Percentiles rank a stretch among this genome's conserved stretches.
Evolutionary conservation across 1,140 invertebrate species (phyloP).

Genomic region (Magallana gigas): DNA sequence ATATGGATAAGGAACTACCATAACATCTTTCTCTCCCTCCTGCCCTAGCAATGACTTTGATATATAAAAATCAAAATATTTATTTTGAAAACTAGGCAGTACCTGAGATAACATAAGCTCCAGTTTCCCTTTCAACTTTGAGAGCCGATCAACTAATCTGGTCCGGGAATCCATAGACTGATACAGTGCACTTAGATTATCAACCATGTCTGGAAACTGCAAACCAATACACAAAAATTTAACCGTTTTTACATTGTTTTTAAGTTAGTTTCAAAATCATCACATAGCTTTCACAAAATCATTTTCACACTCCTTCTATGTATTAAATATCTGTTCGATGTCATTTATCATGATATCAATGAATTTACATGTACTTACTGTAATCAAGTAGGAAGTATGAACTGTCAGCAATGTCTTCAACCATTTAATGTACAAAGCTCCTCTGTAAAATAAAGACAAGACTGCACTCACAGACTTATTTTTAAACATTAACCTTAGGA

Average conservation of each 20-base stretch:
- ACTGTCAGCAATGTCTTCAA: constrained; percentile 72
- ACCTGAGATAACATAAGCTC: constrained; percentile 76
- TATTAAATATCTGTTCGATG: background rate
- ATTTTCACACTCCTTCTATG: background rate
- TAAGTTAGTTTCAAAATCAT: no score
- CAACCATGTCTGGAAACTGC: constrained; percentile 75
- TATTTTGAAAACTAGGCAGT: background rate
- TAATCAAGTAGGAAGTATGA: constrained; percentile 77
- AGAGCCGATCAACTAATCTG: constrained; percentile 67
- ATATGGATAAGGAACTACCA: no score
- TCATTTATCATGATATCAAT: no score
- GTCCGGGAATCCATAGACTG: constrained; percentile 75
- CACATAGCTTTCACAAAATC: background rate
- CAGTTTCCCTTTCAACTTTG: constrained; percentile 74
- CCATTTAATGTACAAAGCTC: constrained; percentile 68
- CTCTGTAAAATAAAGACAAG: constrained; percentile 64
- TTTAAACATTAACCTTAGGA: no score
- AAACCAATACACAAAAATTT: constrained; percentile 41
- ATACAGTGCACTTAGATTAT: constrained; percentile 72
- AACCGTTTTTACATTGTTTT: no score
- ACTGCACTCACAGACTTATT: no score
- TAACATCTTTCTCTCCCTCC: no score
- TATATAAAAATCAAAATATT: no score
- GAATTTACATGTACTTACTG: constrained; percentile 66
- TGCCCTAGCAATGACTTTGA: no score